These are phyloP conservation scores for Neomicropteryx cornuta DNA, from an alignment of 1,140 invertebrate species.

Conservation along the genomic window DNA sequence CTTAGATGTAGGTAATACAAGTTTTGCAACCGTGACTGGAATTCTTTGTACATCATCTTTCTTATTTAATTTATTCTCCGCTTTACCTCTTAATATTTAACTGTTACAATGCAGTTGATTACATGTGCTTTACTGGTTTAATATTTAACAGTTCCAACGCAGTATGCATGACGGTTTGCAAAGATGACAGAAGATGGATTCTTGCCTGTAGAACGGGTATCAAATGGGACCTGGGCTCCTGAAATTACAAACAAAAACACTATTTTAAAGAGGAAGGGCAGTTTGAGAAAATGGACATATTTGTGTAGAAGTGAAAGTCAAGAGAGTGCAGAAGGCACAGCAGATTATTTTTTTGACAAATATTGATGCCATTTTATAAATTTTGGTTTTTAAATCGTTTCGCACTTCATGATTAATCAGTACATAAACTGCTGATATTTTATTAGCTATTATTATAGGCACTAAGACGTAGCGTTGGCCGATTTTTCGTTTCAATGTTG, in stretches of 20 bases:
- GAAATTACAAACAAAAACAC: constrained; percentile 20
- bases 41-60: too few species aligned
- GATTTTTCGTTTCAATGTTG: too few species aligned
- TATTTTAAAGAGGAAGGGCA: constrained; percentile 1
- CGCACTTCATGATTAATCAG: background rate
- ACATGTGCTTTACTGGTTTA: constrained; percentile 52
- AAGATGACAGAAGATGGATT: constrained; percentile 50
- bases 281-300: constrained; percentile 9
- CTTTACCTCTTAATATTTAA: constrained; percentile 9
- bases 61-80: too few species aligned
- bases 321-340: background rate
- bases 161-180: constrained; percentile 49
- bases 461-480: too few species aligned
- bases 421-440: too few species aligned
- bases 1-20: too few species aligned
- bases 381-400: background rate
- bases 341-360: constrained; percentile 1
- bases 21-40: too few species aligned
- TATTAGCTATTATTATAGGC: too few species aligned
- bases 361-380: background rate
- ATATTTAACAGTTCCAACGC: constrained; percentile 49
- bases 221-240: constrained; percentile 51
- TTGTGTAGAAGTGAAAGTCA: background rate
- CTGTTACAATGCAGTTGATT: constrained; percentile 14
- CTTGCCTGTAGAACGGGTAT: constrained; percentile 50